Evolutionary conservation across 2,113 vertebrate genomes (phyloP).

Genomic region (Osmerus mordax): DNA sequence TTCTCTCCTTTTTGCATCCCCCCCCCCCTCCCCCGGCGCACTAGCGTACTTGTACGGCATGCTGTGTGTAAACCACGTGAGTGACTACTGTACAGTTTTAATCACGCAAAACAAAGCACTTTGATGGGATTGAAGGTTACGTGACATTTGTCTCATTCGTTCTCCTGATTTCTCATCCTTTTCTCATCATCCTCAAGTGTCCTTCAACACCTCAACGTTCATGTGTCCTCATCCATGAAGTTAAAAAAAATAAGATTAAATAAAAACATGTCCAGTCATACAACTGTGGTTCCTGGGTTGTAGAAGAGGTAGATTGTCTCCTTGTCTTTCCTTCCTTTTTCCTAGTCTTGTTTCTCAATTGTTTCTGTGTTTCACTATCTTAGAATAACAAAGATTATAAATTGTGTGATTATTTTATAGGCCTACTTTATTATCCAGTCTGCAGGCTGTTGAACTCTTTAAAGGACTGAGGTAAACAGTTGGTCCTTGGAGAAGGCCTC

Average conservation of each 20-base stretch:
- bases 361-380: not conserved
- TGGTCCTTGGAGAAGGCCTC: too few relatives aligned
- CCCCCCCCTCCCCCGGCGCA: conserved; percentile 41
- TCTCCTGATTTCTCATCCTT: conserved; percentile 37
- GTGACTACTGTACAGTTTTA: conserved; percentile 55
- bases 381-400: not conserved
- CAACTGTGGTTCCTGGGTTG: too few relatives aligned
- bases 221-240: not conserved
- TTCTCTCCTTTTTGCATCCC: too few relatives aligned
- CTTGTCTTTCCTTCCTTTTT: not conserved
- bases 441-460: too few relatives aligned
- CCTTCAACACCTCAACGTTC: conserved; percentile 48
- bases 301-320: not conserved
- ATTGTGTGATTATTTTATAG: not conserved
- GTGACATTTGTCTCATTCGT: conserved; percentile 33
- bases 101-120: conserved; percentile 52
- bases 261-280: too few relatives aligned
- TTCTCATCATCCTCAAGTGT: conserved; percentile 52
- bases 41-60: conserved; percentile 56
- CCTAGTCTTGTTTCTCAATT: not conserved
- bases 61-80: conserved; percentile 48
- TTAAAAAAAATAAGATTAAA: too few relatives aligned
- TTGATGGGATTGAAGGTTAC: conserved; percentile 51
- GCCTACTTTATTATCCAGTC: not conserved
- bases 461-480: not conserved